These are phyloP conservation scores for Orientallactaga sibirica DNA, from an alignment of 2,797 vertebrate species.

Conservation along the genomic window DNA sequence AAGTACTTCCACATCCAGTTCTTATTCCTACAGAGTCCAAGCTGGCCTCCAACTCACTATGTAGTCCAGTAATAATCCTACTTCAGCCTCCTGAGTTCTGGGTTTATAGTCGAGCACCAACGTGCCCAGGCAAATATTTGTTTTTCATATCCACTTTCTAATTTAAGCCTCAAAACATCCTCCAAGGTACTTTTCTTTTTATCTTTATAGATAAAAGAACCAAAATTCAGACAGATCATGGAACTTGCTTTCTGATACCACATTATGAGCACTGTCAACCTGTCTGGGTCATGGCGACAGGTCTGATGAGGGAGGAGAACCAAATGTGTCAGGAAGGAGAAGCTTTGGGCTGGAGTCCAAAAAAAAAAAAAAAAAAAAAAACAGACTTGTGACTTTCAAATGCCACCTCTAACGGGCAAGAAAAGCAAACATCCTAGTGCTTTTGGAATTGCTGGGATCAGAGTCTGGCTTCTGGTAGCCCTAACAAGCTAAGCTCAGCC, in stretches of 20 bases:
- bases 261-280: not conserved
- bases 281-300: not conserved
- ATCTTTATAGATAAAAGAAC: constrained; percentile 42
- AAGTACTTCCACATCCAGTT: not conserved
- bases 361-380: not conserved
- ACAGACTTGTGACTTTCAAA: not conserved
- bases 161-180: constrained; percentile 36
- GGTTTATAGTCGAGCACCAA: not conserved
- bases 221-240: not conserved
- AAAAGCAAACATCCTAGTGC: constrained; percentile 26
- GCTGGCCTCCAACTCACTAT: not conserved
- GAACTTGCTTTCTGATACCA: constrained; percentile 10
- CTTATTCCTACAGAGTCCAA: constrained; percentile 4
- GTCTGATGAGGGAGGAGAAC: not conserved
- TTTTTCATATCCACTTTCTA: constrained; percentile 33
- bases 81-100: not conserved
- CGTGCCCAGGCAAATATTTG: not conserved
- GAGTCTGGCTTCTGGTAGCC: too few relatives aligned
- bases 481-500: too few relatives aligned
- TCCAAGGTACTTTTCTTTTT: constrained; percentile 9
- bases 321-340: not conserved
- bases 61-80: not conserved
- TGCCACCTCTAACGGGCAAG: not conserved
- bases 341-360: not conserved
- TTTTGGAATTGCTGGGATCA: too few relatives aligned